These are phyloP conservation scores for Neopelma chrysocephalum DNA, from an alignment of 2,797 vertebrate species.

Conservation along the genomic window DNA sequence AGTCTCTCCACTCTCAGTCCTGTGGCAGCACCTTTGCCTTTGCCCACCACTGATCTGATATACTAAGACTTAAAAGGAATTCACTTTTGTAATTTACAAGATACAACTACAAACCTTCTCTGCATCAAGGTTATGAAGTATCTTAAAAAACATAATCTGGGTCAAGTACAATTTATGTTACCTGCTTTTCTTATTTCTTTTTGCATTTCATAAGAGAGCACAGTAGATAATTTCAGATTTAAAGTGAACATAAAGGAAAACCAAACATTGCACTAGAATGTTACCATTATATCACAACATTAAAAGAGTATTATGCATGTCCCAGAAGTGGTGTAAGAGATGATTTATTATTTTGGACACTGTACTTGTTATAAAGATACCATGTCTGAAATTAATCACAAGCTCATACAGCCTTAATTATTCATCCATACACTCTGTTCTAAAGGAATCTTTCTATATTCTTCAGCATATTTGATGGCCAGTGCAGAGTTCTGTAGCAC, in stretches of 20 bases:
- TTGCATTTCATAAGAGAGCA: background rate
- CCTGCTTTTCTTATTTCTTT: background rate
- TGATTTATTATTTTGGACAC: background rate
- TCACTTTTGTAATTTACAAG: background rate
- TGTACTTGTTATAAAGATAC: background rate
- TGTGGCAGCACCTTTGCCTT: background rate
- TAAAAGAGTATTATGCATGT: background rate
- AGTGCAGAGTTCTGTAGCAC: background rate
- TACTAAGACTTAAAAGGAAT: background rate
- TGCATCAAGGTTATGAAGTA: background rate
- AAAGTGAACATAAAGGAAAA: background rate
- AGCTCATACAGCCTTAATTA: background rate
- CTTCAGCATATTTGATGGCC: background rate
- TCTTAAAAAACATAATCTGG: background rate
- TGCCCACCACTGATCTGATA: background rate
- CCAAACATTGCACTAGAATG: background rate
- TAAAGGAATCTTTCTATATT: background rate
- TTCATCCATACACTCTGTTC: background rate
- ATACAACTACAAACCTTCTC: background rate
- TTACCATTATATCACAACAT: background rate
- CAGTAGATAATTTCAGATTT: background rate
- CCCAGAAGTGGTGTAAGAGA: background rate
- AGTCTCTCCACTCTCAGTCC: background rate
- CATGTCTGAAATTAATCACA: background rate
- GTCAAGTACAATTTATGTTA: background rate